Percentiles rank a stretch among this genome's conserved stretches.
These are phyloP conservation scores for Paramisgurnus dabryanus DNA, from an alignment of 2,113 vertebrate genomes.

Conservation along the genomic window DNA sequence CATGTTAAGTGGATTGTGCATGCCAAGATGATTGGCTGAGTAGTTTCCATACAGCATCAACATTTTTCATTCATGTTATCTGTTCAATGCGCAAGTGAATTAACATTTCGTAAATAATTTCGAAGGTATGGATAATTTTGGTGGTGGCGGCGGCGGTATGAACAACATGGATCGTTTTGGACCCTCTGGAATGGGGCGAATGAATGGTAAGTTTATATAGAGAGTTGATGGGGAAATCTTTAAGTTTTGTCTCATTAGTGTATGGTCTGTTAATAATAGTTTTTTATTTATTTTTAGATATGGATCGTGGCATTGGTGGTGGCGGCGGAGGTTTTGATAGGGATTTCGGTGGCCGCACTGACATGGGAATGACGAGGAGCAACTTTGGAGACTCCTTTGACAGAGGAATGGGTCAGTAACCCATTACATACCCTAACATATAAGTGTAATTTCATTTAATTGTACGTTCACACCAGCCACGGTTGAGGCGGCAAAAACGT, in stretches of 20 bases:
- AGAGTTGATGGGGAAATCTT: slow-evolving; percentile 17
- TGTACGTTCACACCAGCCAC: too few relatives aligned
- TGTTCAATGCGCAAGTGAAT: not conserved
- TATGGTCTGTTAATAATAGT: slow-evolving; percentile 17
- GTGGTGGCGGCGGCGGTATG: slow-evolving; percentile 79
- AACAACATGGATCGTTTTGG: slow-evolving; percentile 90
- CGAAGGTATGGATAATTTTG: slow-evolving; percentile 91
- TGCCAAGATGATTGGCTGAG: not conserved
- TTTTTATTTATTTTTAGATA: slow-evolving; percentile 74
- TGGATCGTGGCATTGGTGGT: slow-evolving; percentile 86
- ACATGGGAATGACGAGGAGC: slow-evolving; percentile 86
- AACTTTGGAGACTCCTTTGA: slow-evolving; percentile 89
- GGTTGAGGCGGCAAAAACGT: too few relatives aligned
- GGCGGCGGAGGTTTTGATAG: slow-evolving; percentile 85
- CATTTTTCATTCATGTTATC: not conserved
- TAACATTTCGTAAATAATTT: not conserved
- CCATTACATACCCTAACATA: not conserved
- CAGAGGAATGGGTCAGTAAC: slow-evolving; percentile 83
- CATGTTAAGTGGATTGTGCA: not conserved
- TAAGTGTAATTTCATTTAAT: not conserved
- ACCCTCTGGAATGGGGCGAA: slow-evolving; percentile 88
- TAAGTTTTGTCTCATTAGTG: slow-evolving; percentile 36
- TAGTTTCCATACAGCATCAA: not conserved
- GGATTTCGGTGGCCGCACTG: slow-evolving; percentile 82
- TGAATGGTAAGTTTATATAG: slow-evolving; percentile 80